Conservation (phyloP, 2,113 vertebrate species). For the Carlito syrichta region DNA sequence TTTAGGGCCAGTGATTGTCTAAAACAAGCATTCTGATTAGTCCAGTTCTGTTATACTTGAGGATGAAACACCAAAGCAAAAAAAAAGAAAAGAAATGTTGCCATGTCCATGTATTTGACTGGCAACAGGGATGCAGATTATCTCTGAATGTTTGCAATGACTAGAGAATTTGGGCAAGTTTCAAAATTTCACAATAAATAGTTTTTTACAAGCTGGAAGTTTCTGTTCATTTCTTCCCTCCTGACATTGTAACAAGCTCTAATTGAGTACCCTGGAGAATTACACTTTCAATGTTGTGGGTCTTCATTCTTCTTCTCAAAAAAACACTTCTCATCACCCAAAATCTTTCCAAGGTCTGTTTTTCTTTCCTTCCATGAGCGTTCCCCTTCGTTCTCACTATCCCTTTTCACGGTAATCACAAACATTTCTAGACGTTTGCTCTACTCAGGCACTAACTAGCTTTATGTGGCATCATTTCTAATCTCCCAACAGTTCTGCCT, state of each 20-base stretch:
- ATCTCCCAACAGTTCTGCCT: neutral
- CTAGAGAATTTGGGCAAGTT: constrained; percentile 22
- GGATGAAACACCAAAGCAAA: neutral
- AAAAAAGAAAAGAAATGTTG: neutral
- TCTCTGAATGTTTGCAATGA: neutral
- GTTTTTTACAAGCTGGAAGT: neutral
- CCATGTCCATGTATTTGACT: neutral
- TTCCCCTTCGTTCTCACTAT: neutral
- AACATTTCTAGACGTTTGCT: neutral
- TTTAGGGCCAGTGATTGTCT: neutral
- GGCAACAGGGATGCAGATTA: neutral
- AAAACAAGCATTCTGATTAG: neutral
- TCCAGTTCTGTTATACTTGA: neutral
- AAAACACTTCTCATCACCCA: neutral
- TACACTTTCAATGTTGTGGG: neutral
- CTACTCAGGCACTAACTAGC: neutral
- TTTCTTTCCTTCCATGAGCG: neutral
- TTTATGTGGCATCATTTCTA: neutral
- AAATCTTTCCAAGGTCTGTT: neutral
- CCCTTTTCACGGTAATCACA: neutral
- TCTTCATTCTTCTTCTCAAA: neutral
- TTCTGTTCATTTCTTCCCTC: constrained; percentile 7
- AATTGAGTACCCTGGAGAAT: neutral
- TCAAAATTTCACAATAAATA: constrained; percentile 7
- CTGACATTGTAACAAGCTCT: neutral